Base-by-base conservation (phyloP, 2,888 invertebrate genomes). In the Euzetes globulus region DNA sequence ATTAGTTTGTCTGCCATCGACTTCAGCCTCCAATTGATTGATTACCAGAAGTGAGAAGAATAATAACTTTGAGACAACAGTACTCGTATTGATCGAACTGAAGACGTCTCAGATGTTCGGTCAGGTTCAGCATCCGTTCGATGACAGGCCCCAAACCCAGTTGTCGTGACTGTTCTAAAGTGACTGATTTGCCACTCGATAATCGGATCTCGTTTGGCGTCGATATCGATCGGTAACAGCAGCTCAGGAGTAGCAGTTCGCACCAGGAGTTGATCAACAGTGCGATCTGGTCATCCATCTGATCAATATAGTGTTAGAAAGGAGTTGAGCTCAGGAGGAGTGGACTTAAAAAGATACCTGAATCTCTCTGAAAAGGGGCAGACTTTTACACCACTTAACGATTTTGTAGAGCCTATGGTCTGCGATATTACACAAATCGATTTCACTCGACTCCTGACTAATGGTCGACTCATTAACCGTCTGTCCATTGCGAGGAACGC, bases 241-340 rank as follows among this genome's bases (percentile, higher is more conserved):
- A 94, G 71, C 94, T 94, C 82, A 94, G 90, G 77, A 94, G 87
- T 79, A 94, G 84, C 80, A 94, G 85, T 84, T 94, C 94, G 84
- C 96, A 95, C 97, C 97, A 97, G 77, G 96, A 94, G 84, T 97
- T 97, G 81, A 97, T 95, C 79, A 97, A 88, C 81, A 97, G 86
- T 81, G 94, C 91, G 81, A 96, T 97, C 86, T 97, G 97, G 86
- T 97, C 97, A 85, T 97, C 97, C 83, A 96, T 96, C 94, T 94
- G 22, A 13, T 33, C 41, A 41, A 5, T 13, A 41, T 9, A 9
- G 41, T 9, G 13, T 41, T 5, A 41, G 7, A 41, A 41, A 41
- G 1, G 13, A 13, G 13, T 33, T 6, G 9, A 41, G 41, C 11
- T 13, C 6, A 13, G 41, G 41, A 1, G 7, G 41, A 33, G 4